These are phyloP conservation scores for Drosophila neotestacea DNA, from an alignment of 2,888 invertebrate species.

Conservation along the genomic window DNA sequence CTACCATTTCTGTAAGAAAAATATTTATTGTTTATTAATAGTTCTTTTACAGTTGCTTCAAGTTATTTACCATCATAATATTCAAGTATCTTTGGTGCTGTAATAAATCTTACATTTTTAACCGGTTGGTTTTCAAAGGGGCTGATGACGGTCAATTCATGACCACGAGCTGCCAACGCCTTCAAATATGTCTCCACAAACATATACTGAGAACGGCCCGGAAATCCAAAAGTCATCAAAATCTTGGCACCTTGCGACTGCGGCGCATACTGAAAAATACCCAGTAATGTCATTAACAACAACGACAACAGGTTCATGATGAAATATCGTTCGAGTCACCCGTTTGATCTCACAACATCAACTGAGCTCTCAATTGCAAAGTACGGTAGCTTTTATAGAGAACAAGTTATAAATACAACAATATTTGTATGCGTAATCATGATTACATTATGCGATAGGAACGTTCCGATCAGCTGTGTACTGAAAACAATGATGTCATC, in stretches of 20 bases:
- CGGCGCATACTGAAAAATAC: constrained; percentile 19
- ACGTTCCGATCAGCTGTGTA: too few relatives aligned
- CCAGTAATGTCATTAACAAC: constrained; percentile 21
- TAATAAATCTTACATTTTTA: constrained; percentile 62
- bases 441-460: too few relatives aligned
- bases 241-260: constrained; percentile 61
- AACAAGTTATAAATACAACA: not conserved
- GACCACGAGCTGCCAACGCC: constrained; percentile 78
- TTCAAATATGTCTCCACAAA: constrained; percentile 63
- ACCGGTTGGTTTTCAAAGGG: constrained; percentile 49
- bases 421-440: too few relatives aligned
- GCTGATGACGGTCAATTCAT: constrained; percentile 82
- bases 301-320: constrained; percentile 42
- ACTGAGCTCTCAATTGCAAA: constrained; percentile 1
- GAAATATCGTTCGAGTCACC: not conserved
- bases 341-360: not conserved
- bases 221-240: constrained; percentile 62
- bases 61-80: constrained; percentile 29
- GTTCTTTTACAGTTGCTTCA: too few relatives aligned
- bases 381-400: constrained; percentile 5
- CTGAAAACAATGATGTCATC: too few relatives aligned
- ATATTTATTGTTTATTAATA: not conserved
- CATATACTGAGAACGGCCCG: constrained; percentile 77
- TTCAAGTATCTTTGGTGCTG: constrained; percentile 36
- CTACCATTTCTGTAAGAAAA: constrained; percentile 40